A percentile compares a stretch with the other conserved stretches of the same genome.
phyloP scores from a whole-genome alignment of 2,113 vertebrate genomes.

The Brachirus orientalis region DNA sequence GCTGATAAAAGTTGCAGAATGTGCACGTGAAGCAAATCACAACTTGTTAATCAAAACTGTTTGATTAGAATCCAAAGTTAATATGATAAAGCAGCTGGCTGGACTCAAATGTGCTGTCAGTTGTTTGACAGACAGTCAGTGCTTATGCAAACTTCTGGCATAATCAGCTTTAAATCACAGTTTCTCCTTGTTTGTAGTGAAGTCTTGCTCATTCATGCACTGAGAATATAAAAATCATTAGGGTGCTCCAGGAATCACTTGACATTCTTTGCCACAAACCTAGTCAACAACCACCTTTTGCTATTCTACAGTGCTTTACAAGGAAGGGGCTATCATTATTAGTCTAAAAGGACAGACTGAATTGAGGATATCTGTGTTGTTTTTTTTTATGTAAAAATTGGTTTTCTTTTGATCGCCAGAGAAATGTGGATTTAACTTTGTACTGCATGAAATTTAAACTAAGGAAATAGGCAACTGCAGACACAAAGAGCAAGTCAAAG shows the following conservation, averaged over 20 bases:
- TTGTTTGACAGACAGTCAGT: not conserved
- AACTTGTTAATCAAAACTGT: not conserved
- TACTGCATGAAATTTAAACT: not conserved
- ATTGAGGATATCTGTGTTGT: too few relatives aligned
- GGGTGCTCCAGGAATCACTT: too few relatives aligned
- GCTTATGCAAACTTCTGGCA: not conserved
- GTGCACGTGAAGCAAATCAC: not conserved
- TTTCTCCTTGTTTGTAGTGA: not conserved
- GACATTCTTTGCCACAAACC: not conserved
- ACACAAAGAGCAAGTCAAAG: too few relatives aligned
- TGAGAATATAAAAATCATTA: not conserved
- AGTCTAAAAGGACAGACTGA: too few relatives aligned
- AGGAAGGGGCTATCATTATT: too few relatives aligned
- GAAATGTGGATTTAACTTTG: too few relatives aligned
- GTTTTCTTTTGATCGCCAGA: too few relatives aligned
- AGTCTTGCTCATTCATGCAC: not conserved
- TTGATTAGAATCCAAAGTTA: not conserved
- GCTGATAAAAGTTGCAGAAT: not conserved
- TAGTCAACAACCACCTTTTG: not conserved
- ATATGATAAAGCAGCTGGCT: slow-evolving; percentile 1
- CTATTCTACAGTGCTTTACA: not conserved
- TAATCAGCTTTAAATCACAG: not conserved
- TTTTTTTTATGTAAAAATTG: too few relatives aligned
- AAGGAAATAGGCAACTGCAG: too few relatives aligned
- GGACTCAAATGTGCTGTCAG: not conserved